Evolutionary conservation across 37 sponge, comb jelly and placozoan species (phyloP), one percentile per base, ranked within the genome.

Genomic region (Halichondria panicea): DNA sequence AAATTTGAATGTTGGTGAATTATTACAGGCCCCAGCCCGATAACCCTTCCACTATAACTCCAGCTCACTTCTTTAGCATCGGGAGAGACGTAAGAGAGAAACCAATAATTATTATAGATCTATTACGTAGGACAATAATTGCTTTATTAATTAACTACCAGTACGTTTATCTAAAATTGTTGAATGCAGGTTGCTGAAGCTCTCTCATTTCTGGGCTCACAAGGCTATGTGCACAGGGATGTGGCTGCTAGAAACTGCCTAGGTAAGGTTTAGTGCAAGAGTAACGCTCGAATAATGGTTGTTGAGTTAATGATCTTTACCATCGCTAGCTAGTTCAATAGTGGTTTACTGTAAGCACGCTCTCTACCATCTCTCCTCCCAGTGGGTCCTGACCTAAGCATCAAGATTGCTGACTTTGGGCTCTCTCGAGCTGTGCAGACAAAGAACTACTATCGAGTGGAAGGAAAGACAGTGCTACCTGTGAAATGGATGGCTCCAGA

Each of bases 331-430:
- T n/a, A n/a, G n/a, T n/a, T n/a, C n/a, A n/a, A n/a, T n/a, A n/a
- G n/a, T n/a, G n/a, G n/a, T n/a, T n/a, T n/a, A n/a, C n/a, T n/a
- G n/a, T n/a, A n/a, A n/a, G n/a, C n/a, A n/a, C n/a, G n/a, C n/a
- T n/a, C n/a, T n/a, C n/a, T n/a, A n/a, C n/a, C n/a, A n/a, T n/a
- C n/a, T n/a, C n/a, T n/a, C n/a, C n/a, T n/a, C n/a, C n/a, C 68
- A 85, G 86, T 85, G 46, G 86, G 86, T 33, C 12, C 66, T 66
- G 66, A 48, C n/a, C 40, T 85, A 4, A n/a, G 43, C 38, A 71
- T 86, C 34, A 86, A 86, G 57, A 33, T 86, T 24, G 87, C 87
- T 25, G 87, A 86, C 68, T 86, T 86, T 86, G 87, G 87, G 13
- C 31, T 86, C 63, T 75, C 87, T 57, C 67, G 81, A 13, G 68